Conservation (phyloP, 1,140 invertebrate species). For the Steinernema feltiae region DNA sequence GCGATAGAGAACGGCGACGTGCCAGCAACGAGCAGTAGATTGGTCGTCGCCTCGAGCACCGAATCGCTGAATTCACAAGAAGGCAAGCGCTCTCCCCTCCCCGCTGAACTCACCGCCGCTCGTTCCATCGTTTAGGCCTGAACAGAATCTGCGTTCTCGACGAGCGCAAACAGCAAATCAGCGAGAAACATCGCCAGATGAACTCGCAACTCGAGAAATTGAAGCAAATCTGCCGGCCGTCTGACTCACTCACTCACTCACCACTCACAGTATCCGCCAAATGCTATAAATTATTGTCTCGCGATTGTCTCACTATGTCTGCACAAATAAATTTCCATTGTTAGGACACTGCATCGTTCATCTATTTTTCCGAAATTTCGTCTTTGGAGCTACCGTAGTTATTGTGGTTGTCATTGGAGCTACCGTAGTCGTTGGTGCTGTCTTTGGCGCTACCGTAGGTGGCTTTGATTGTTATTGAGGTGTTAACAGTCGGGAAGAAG, state of each 20-base stretch:
- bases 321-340: too few species aligned
- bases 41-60: conserved; percentile 22
- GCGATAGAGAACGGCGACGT: conserved; percentile 12
- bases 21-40: conserved; percentile 20
- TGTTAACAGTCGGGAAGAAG: too few species aligned
- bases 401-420: too few species aligned
- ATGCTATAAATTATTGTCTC: not conserved
- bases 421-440: too few species aligned
- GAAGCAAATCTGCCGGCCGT: conserved; percentile 29
- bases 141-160: conserved; percentile 20
- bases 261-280: not conserved
- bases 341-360: too few species aligned
- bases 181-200: conserved; percentile 36
- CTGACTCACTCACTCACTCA: not conserved
- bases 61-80: conserved; percentile 31
- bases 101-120: not conserved
- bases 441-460: too few species aligned
- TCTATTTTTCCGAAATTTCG: too few species aligned
- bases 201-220: conserved; percentile 37
- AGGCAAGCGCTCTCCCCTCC: not conserved
- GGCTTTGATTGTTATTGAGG: too few species aligned
- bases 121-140: conserved; percentile 16
- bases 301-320: too few species aligned
- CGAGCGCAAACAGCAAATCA: conserved; percentile 33
- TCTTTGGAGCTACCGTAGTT: too few species aligned